These are phyloP conservation scores for Melipona bicolor DNA, from an alignment of 2,888 invertebrate species.

Conservation along the genomic window DNA sequence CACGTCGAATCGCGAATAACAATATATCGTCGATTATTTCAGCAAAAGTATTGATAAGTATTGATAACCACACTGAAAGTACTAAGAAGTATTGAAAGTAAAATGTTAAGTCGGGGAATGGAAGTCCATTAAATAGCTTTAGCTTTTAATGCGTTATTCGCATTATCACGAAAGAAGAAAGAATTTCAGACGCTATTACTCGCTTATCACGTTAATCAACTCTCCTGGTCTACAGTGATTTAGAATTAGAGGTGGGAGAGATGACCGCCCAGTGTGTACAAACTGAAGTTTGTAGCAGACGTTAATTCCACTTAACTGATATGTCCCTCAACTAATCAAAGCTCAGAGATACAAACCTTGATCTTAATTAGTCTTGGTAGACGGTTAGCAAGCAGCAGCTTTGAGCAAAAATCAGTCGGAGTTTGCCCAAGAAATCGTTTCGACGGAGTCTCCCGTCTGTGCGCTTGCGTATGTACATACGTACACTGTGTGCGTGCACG, in stretches of 20 bases:
- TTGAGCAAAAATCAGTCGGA: neutral
- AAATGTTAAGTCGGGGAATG: too few relatives aligned
- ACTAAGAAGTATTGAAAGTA: neutral
- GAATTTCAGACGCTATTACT: neutral
- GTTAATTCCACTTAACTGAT: neutral
- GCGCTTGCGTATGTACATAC: neutral
- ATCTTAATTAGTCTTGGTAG: neutral
- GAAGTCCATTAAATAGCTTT: neutral
- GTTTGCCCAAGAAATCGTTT: conserved; percentile 1
- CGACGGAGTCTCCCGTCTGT: neutral
- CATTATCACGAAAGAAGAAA: neutral
- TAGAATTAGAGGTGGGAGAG: neutral
- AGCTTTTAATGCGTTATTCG: neutral
- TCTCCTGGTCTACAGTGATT: neutral
- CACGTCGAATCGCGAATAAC: neutral
- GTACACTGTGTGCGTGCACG: too few relatives aligned
- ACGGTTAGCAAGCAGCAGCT: neutral
- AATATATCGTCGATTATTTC: neutral
- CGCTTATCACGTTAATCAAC: neutral
- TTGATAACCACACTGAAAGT: too few relatives aligned
- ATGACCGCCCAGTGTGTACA: neutral
- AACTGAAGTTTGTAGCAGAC: neutral
- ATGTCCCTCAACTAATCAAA: neutral
- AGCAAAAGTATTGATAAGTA: neutral
- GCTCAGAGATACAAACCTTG: neutral